Evolutionary conservation across 2,888 invertebrate genomes (phyloP).

Genomic region (Tiliacea citrago): DNA sequence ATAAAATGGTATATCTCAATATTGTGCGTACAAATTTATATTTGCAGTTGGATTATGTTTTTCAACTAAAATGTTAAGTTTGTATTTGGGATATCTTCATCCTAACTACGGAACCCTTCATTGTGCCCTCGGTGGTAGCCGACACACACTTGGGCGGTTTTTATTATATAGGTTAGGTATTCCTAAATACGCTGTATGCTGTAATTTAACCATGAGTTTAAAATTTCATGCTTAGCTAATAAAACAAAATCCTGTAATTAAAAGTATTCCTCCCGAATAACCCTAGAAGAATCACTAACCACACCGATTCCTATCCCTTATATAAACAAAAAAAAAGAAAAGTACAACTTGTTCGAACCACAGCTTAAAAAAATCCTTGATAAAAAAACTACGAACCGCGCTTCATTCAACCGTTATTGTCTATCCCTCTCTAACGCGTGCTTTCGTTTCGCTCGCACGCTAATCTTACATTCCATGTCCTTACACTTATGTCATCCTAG

Average conservation of each 20-base stretch:
- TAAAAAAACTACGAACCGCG: conserved; percentile 50
- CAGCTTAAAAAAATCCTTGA: conserved; percentile 42
- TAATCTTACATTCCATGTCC: conserved; percentile 61
- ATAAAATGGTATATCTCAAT: no score
- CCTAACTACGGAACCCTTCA: no score
- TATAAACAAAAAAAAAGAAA: conserved; percentile 1
- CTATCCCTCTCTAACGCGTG: conserved; percentile 48
- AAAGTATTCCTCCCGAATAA: background rate
- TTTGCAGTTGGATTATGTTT: no score
- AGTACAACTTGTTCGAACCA: conserved; percentile 32
- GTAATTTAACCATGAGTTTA: no score
- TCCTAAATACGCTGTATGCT: no score
- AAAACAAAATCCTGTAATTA: background rate
- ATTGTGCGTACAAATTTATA: no score
- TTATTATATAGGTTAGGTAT: no score
- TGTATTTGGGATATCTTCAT: no score
- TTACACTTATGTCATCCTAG: conserved; percentile 59
- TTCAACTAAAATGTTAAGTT: no score
- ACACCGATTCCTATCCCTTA: conserved; percentile 14
- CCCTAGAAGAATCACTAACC: conserved; percentile 28
- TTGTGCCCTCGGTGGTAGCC: no score
- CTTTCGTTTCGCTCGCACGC: conserved; percentile 53
- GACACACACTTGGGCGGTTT: no score
- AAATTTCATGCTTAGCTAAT: background rate
- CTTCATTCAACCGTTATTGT: conserved; percentile 68